A percentile compares a stretch with the other conserved stretches of the same genome.
Conservation (phyloP, 2,888 invertebrate species). For the Ennomos fuscantarius region DNA sequence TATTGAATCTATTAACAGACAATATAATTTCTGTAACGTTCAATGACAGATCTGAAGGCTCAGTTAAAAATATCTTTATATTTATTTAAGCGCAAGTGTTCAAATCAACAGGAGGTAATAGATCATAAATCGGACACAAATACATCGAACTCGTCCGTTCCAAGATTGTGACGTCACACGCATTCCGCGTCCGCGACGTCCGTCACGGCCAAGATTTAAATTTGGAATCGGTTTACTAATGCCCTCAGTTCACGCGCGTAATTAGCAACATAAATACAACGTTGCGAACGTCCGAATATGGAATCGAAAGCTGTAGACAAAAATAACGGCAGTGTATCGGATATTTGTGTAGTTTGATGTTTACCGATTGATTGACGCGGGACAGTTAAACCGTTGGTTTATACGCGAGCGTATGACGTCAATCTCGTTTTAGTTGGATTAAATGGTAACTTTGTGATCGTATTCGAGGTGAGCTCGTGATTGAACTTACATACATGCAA, state of each 20-base stretch:
- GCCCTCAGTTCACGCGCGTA: constrained; percentile 52
- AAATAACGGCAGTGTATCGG: constrained; percentile 46
- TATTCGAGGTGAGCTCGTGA: background rate
- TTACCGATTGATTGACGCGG: constrained; percentile 30
- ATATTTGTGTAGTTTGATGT: constrained; percentile 28
- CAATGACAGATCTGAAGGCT: background rate
- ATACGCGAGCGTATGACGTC: constrained; percentile 2
- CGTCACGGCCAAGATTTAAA: constrained; percentile 73
- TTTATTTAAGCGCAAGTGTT: constrained; percentile 32
- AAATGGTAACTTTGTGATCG: background rate
- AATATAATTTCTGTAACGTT: background rate
- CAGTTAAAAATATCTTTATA: constrained; percentile 7
- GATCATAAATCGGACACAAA: constrained; percentile 47
- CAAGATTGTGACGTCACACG: constrained; percentile 63
- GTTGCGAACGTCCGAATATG: constrained; percentile 59
- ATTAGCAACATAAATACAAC: constrained; percentile 63
- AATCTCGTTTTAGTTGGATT: background rate
- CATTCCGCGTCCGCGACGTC: constrained; percentile 64
- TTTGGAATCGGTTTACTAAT: constrained; percentile 72
- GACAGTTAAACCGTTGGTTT: constrained; percentile 13
- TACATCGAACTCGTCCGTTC: constrained; percentile 40
- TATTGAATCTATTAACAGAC: no score
- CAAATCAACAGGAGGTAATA: constrained; percentile 53
- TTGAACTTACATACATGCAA: no score
- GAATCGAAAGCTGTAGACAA: constrained; percentile 49